Evolutionary conservation across 1,140 invertebrate genomes (phyloP), one percentile per base, ranked within the genome.

Genomic region (Drosophila triauraria): DNA sequence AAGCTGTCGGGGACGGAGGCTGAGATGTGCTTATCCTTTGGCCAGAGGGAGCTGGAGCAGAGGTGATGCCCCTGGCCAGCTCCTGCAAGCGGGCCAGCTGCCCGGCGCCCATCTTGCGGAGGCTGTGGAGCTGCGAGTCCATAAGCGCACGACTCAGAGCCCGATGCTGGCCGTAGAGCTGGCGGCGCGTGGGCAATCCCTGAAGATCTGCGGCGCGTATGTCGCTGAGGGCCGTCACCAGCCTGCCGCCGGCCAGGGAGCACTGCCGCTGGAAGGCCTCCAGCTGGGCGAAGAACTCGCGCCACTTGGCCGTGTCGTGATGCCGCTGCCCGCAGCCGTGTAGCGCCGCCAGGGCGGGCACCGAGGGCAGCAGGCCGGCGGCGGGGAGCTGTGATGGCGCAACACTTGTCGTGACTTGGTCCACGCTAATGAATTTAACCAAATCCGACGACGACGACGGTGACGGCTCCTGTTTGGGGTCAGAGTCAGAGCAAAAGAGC

Each of bases 221-320:
- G 65, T 94, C 94, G 35, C 93, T 93, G 80, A 95, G 84, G 12
- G 93, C 93, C n/a, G 91, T 78, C 25, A 94, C 93, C 15, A 95
- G 82, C 13, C 92, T 91, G 44, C 93, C 93, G 20, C 94, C 94
- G 53, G 93, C 93, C 2, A 87, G 77, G 51, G 93, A 92, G 68
- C 94, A 95, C 38, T 91, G 87, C 12, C 79, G 86, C 48, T 94
- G 82, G 74, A 95, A 94, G 40, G 94, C 93, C 91, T 95, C 94
- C 40, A 93, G 77, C 82, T 94, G 94, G 93, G 94, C 94, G 91
- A 95, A 95, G 91, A 95, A 95, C 75, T 95, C 94, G 54, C 95
- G 94, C 95, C 95, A 95, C 84, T 94, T 94, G 50, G 93, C 74
- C 72, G 95, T 95, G 78, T 95, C 94, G 92, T 95, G 94, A 65